Percentiles rank a stretch among this genome's conserved stretches.
phyloP scores from a whole-genome alignment of 2,113 vertebrate species.

The Rallus limicola region DNA sequence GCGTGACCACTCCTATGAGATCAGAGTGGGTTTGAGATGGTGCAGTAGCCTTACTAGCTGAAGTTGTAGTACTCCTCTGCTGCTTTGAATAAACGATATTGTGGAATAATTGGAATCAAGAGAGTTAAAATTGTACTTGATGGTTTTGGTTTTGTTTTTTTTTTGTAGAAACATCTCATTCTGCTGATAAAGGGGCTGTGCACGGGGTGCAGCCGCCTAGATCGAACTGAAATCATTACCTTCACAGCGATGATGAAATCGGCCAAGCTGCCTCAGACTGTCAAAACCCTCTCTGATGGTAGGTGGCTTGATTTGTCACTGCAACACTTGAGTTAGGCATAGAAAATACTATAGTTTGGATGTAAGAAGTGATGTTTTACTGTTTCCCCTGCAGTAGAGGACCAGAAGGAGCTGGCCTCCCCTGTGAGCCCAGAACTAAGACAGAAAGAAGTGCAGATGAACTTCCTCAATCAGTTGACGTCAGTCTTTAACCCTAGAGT shows the following conservation, averaged over 20 bases:
- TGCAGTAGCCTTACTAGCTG: neutral
- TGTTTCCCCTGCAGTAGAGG: conserved; percentile 83
- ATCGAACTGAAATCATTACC: conserved; percentile 97
- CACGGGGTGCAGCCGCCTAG: conserved; percentile 94
- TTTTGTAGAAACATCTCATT: conserved; percentile 93
- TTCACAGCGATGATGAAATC: conserved; percentile 99
- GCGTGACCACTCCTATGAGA: neutral
- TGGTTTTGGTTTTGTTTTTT: neutral
- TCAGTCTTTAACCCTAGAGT: conserved; percentile 96
- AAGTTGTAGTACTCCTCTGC: neutral
- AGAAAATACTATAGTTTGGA: neutral
- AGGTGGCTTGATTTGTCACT: neutral
- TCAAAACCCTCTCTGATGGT: conserved; percentile 98
- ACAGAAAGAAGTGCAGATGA: conserved; percentile 98
- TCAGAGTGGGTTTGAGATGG: neutral
- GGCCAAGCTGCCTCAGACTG: conserved; percentile 94
- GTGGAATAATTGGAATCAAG: neutral
- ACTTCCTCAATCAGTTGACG: conserved; percentile 96
- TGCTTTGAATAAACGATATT: accelerated
- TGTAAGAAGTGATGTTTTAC: neutral
- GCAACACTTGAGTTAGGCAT: neutral
- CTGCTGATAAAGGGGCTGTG: conserved; percentile 98
- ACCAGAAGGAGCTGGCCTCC: conserved; percentile 93
- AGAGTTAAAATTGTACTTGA: neutral
- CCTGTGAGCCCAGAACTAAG: conserved; percentile 91